These are phyloP conservation scores for Cydia amplana DNA, from an alignment of 1,140 invertebrate genomes.

Conservation along the genomic window DNA sequence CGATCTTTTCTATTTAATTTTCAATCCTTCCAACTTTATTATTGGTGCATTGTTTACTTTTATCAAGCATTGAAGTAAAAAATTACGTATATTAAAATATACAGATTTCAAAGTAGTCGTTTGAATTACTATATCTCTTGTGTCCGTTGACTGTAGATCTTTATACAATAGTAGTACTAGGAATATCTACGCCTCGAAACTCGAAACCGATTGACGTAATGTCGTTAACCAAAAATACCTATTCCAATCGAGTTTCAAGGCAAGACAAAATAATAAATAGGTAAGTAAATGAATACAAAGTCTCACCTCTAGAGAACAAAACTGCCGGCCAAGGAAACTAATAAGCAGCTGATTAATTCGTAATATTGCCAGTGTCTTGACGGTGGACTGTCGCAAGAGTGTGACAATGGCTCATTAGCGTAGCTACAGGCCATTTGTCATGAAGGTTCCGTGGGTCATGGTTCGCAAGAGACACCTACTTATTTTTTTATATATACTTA, in stretches of 20 bases:
- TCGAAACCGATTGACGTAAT: no score
- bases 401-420: slow-evolving; percentile 26
- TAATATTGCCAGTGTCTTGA: slow-evolving; percentile 6
- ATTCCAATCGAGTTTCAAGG: no score
- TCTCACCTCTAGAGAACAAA: neutral
- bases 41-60: no score
- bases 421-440: neutral
- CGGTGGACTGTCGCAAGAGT: slow-evolving; percentile 16
- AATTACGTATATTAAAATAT: no score
- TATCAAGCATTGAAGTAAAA: no score
- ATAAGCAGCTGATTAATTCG: neutral
- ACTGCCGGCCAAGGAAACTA: neutral
- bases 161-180: neutral
- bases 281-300: no score
- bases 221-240: no score
- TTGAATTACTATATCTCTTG: no score
- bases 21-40: no score
- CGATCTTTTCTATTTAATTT: neutral
- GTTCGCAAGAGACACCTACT: neutral
- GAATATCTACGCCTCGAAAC: no score
- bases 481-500: neutral
- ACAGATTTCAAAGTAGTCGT: no score
- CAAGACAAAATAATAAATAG: no score
- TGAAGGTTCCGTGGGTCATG: slow-evolving; percentile 13
- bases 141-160: neutral